Conservation (phyloP, 2,113 vertebrate genomes). For the Isurus oxyrinchus region DNA sequence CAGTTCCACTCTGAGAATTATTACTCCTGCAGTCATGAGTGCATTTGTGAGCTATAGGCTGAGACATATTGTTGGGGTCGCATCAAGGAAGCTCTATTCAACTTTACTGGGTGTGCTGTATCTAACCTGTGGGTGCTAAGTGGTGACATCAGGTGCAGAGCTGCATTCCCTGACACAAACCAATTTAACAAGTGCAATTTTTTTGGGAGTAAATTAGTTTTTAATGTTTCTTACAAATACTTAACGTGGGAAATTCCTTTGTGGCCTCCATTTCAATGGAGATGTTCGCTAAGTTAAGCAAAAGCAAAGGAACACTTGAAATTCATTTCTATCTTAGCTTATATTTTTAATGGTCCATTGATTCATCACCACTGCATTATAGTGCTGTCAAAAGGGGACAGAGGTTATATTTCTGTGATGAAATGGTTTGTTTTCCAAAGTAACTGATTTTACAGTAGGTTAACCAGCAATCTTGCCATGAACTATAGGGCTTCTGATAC, state of each 20-base stretch:
- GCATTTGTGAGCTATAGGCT: neutral
- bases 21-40: neutral
- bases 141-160: neutral
- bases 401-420: neutral
- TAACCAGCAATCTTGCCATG: neutral
- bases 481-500: too few species aligned
- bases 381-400: neutral
- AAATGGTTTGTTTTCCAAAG: neutral
- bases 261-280: neutral
- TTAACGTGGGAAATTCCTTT: neutral
- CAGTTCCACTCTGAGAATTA: too few species aligned
- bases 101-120: neutral
- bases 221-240: neutral
- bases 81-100: neutral
- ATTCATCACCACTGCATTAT: neutral
- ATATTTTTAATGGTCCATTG: neutral
- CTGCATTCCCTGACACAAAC: too few species aligned
- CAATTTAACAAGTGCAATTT: neutral
- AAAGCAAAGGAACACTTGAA: neutral
- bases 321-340: neutral
- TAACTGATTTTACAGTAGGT: too few species aligned
- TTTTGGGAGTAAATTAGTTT: neutral
- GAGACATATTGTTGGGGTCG: neutral
- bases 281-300: neutral
- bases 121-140: neutral